Base-by-base conservation (phyloP, 1,140 invertebrate genomes). In the Drosophila melanica region DNA sequence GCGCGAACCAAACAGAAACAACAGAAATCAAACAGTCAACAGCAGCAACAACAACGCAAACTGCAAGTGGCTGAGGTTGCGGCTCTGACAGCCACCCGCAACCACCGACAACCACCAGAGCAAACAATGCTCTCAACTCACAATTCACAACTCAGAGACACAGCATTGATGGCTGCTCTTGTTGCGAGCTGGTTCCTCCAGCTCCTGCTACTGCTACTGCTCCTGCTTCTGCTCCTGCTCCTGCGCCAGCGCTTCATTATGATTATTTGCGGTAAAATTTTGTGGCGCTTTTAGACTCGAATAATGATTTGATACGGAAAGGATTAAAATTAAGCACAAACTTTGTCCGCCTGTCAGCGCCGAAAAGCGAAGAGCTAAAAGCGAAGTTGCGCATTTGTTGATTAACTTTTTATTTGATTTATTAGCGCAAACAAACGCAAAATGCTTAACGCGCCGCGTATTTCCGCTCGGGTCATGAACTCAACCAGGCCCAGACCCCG, bases 251-350 rank as follows among this genome's bases (percentile, higher is more conserved):
- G 59, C 75, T 90, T 90, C 84, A 90, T 90, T 90, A 90, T 90
- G 90, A 90, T 81, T 90, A 90, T 90, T 90, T 90, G 89, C 80
- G 89, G 89, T 90, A 64, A 78, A 89, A 84, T 84, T 86, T 89
- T 89, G 80, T 77, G 84, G 84, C 75, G 68, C 69, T 72, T 69
- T 76, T 67, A 67, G 67, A 80, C 42, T 65, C 65, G 66, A 69
- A 70, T 76, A 68, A 76, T 79, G 76, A 85, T 90, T 90, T 80
- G 89, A 90, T 89, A 79, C 78, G 77, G 80, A 90, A 90, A 90
- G 89, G 89, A 90, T 90, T 90, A 90, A 85, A 90, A 90, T 90
- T 89, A 90, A 79, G 84, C 86, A 65, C 53, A 90, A 90, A 55
- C 75, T 84, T 84, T 51, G 63, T 60, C 66, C 67, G 74, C 73